Base-by-base conservation (phyloP, 2,888 invertebrate species). In the Eupithecia tripunctaria region DNA sequence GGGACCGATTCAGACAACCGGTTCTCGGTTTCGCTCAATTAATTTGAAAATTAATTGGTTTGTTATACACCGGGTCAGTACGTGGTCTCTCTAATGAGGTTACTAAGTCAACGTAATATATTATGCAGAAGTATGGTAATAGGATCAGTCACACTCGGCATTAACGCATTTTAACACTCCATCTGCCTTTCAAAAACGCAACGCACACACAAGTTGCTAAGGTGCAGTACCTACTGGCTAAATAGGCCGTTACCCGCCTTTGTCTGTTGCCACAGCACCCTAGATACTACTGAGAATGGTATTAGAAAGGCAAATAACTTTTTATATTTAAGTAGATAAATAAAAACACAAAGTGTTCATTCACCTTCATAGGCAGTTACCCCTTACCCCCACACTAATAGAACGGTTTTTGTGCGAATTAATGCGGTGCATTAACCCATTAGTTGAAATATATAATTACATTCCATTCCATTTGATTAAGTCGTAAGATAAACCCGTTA, bases 11-110 rank as follows among this genome's bases (percentile, higher is more conserved):
- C 82, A 82, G 81, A 77, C 79, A 87, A 93, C 93, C 91, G 89
- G 93, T 93, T 91, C 80, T 84, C 76, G 84, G 72, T 87, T 89
- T 89, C 86, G 87, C 87, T 87, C 87, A 90, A 91, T 91, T 90
- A 91, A 90, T 89, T 91, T 89, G 82, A 88, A 91, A 91, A 91
- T 89, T 89, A 90, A 90, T 93, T 91, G 86, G 85, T 89, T 85
- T 86, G 84, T 84, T 86, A 87, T 85, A 88, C 64, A 63, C 84
- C 82, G 86, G 88, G 87, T 89, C 88, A 86, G 79, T 75, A 82
- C 78, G 81, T 80, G 81, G 81, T 82, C 82, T 84, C 79, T 65
- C 77, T 87, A 89, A 85, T 86, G 83, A 88, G 88, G 87, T 89
- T 86, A 86, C 81, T 86, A 86, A 88, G 86, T 84, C 86, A 86